phyloP scores from a whole-genome alignment of 1,140 invertebrate species.

The Leptoteleia sp. region DNA sequence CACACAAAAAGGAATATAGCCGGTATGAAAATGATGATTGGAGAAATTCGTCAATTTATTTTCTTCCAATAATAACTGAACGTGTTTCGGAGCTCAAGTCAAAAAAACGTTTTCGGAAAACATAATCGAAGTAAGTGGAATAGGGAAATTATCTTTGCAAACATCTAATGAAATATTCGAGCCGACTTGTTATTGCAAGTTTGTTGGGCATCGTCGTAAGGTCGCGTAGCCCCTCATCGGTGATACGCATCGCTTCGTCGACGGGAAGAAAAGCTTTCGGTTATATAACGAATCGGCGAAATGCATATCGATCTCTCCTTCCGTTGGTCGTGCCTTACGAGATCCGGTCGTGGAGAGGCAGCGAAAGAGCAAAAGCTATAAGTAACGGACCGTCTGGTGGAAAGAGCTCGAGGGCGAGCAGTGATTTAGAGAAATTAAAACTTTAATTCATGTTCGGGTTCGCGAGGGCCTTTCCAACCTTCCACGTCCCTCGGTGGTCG shows the following conservation, averaged over 20 bases:
- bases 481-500: conserved; percentile 57
- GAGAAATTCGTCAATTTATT: no score
- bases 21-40: no score
- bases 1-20: no score
- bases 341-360: conserved; percentile 70
- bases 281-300: conserved; percentile 55
- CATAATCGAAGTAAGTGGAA: background rate
- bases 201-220: conserved; percentile 38
- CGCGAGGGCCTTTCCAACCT: conserved; percentile 64
- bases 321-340: conserved; percentile 30
- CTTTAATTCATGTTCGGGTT: conserved; percentile 81
- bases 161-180: conserved; percentile 55
- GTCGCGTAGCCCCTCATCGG: conserved; percentile 38
- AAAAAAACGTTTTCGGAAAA: background rate
- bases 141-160: conserved; percentile 7
- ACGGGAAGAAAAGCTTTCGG: conserved; percentile 50
- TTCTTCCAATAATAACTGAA: no score
- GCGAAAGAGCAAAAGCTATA: conserved; percentile 79
- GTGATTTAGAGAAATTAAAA: conserved; percentile 83
- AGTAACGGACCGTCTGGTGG: conserved; percentile 80
- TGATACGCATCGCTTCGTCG: conserved; percentile 59
- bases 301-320: conserved; percentile 74
- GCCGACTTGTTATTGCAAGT: conserved; percentile 50
- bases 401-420: conserved; percentile 78
- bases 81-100: no score